phyloP scores from a whole-genome alignment of 2,113 vertebrate species.

The Oreochromis aureus region DNA sequence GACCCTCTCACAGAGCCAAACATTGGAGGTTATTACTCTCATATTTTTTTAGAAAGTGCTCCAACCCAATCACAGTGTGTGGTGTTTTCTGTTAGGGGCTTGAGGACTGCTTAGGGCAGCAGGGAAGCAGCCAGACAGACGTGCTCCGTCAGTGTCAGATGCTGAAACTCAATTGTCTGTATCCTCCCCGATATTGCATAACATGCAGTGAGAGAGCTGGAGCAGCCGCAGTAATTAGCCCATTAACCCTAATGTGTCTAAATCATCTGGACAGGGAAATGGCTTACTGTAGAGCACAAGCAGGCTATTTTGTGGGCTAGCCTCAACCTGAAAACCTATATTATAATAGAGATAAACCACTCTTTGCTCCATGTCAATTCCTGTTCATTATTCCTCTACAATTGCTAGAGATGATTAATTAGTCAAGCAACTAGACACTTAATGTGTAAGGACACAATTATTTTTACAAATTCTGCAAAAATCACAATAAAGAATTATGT shows the following conservation, averaged over 20 bases:
- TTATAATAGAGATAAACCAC: not conserved
- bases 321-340: constrained; percentile 7
- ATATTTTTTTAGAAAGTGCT: not conserved
- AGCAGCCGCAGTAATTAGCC: constrained; percentile 51
- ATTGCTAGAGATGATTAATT: not conserved
- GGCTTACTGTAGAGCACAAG: not conserved
- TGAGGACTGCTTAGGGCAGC: constrained; percentile 30
- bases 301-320: not conserved
- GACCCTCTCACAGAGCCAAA: not conserved
- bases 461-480: not conserved
- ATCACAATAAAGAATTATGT: not conserved
- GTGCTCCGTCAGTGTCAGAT: constrained; percentile 40
- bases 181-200: constrained; percentile 53
- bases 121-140: constrained; percentile 13
- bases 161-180: constrained; percentile 48
- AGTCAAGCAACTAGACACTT: not conserved
- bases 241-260: constrained; percentile 59
- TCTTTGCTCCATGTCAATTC: not conserved
- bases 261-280: constrained; percentile 45
- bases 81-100: not conserved
- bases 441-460: not conserved
- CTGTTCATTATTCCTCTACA: not conserved
- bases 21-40: not conserved
- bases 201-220: constrained; percentile 29
- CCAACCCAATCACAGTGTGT: not conserved